Conservation (phyloP, 2,888 invertebrate genomes). For the Hyles lineata region DNA sequence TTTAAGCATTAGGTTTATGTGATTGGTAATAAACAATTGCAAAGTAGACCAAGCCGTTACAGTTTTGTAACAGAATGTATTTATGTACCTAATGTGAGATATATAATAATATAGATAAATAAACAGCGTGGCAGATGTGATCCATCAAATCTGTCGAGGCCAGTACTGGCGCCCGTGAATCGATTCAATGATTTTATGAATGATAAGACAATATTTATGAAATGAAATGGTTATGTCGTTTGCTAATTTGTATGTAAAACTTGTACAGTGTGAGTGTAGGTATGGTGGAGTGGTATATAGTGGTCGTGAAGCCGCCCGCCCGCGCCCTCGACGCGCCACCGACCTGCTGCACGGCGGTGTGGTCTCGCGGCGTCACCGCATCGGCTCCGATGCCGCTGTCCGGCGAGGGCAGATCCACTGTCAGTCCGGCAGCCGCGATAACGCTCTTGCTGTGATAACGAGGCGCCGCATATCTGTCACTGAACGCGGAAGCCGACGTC, state of each 20-base stretch:
- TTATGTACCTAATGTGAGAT: conserved; percentile 29
- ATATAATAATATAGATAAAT: neutral
- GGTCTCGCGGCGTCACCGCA: conserved; percentile 95
- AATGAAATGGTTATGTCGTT: conserved; percentile 34
- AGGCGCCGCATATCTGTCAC: conserved; percentile 88
- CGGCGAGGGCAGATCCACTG: conserved; percentile 97
- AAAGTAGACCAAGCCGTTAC: conserved; percentile 28
- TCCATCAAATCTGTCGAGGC: neutral
- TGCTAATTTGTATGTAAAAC: conserved; percentile 46
- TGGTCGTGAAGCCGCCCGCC: conserved; percentile 60
- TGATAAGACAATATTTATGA: conserved; percentile 36
- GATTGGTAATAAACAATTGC: conserved; percentile 30
- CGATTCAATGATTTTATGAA: conserved; percentile 35
- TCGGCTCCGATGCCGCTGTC: conserved; percentile 98
- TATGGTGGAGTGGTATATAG: conserved; percentile 43
- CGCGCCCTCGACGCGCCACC: conserved; percentile 77
- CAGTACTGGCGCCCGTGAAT: conserved; percentile 5
- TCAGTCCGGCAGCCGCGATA: conserved; percentile 91
- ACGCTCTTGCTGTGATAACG: conserved; percentile 90
- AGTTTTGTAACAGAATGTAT: conserved; percentile 34
- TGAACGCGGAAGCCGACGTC: conserved; percentile 87
- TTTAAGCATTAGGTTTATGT: conserved; percentile 38
- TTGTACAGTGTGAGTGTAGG: conserved; percentile 41
- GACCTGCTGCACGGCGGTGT: conserved; percentile 95
- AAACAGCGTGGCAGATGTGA: neutral